phyloP scores from a whole-genome alignment of 2,888 invertebrate species.

The Acanthopleura granulata region DNA sequence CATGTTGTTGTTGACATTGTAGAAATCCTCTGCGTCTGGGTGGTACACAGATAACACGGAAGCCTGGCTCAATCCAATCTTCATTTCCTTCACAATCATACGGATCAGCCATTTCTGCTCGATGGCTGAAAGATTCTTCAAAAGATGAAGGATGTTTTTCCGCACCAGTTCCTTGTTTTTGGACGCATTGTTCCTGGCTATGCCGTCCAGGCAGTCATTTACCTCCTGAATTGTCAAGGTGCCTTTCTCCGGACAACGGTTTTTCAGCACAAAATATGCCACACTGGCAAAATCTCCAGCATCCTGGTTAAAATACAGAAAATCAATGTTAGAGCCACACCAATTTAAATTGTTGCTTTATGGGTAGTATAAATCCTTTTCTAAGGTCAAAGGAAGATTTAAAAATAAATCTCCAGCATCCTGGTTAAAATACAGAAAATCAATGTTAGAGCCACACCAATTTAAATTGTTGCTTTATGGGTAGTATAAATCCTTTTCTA shows the following conservation, averaged over 20 bases:
- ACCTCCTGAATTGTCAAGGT: conserved; percentile 80
- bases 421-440: no score
- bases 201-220: conserved; percentile 81
- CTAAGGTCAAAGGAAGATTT: no score
- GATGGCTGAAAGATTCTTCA: conserved; percentile 78
- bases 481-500: no score
- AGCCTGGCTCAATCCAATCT: conserved; percentile 80
- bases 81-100: conserved; percentile 87
- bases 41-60: conserved; percentile 82
- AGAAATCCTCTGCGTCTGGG: conserved; percentile 83
- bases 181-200: conserved; percentile 78
- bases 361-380: no score
- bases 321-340: no score
- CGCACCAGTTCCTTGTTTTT: conserved; percentile 70
- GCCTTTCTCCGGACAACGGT: conserved; percentile 70
- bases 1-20: conserved; percentile 79
- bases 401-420: no score
- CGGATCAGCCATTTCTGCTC: conserved; percentile 93
- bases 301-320: conserved; percentile 47
- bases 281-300: conserved; percentile 86
- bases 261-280: conserved; percentile 79
- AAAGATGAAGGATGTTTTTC: conserved; percentile 77
- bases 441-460: no score
- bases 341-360: no score
- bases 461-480: no score